A percentile compares a stretch with the other conserved stretches of the same genome.
Evolutionary conservation across 2,113 vertebrate species (phyloP).

Genomic region (Oriolus oriolus): DNA sequence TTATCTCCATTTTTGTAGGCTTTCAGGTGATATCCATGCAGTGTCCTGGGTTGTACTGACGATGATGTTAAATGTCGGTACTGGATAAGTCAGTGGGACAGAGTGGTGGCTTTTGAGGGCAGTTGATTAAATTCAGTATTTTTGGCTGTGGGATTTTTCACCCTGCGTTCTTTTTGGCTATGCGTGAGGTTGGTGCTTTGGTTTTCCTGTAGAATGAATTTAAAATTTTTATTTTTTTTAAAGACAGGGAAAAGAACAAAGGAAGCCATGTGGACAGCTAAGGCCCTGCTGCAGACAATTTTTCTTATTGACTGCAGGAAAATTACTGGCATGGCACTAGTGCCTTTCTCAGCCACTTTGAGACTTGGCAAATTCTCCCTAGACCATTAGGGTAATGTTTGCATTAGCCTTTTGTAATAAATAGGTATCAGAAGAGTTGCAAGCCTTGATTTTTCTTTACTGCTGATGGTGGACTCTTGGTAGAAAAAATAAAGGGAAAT

Average conservation of each 20-base stretch:
- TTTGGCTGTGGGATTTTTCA: not conserved
- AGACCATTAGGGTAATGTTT: not conserved
- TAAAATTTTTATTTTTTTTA: not conserved
- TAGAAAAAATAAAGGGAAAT: not conserved
- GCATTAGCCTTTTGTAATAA: slow-evolving; percentile 1
- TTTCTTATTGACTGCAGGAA: not conserved
- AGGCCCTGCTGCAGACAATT: not conserved
- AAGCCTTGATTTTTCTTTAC: not conserved
- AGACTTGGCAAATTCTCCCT: not conserved
- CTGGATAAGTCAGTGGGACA: not conserved
- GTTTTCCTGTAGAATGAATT: not conserved
- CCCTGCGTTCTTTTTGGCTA: not conserved
- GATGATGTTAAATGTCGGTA: not conserved
- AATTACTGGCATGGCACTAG: not conserved
- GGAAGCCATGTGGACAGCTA: not conserved
- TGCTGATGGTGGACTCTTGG: not conserved
- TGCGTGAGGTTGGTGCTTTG: not conserved
- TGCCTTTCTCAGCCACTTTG: slow-evolving; percentile 8
- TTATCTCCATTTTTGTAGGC: not conserved
- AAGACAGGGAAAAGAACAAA: not conserved
- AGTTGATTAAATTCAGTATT: not conserved
- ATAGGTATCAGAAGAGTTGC: not conserved
- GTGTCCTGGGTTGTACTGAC: not conserved
- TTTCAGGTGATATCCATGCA: not conserved
- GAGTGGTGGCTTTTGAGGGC: not conserved